Evolutionary conservation across 2,888 invertebrate genomes (phyloP), one percentile per base, ranked within the genome.

Genomic region (Drosophila buzzatii): DNA sequence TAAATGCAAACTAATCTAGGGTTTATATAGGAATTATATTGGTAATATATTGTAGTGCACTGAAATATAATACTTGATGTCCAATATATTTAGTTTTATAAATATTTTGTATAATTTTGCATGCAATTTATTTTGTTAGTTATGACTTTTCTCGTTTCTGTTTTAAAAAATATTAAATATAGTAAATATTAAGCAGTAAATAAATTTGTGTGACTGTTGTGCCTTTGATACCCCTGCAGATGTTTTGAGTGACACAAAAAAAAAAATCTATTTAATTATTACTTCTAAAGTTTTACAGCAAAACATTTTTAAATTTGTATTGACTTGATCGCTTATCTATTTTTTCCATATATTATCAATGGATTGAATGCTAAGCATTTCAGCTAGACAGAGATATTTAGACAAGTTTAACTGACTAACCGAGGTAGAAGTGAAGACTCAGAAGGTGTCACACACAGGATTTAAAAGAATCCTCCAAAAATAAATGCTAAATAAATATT

Each of bases 51-150:
- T 4, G 16, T 37, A 18, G 37, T 53, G 49, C 31, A 60, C 20
- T 23, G 37, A 37, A 23, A 16, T 23, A 6, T 14, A 35, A 14
- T 10, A 12, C 0, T 23, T 37, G 12, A 9, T 23, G n/a, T 60
- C 23, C 23, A 41, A 39, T 39, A 37, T 31, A 16, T 20, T 20
- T 37, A 14, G 9, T 9, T 7, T 35, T 16, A 18, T 39, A 12
- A 23, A 23, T 10, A 23, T 12, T 39, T 5, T 35, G 20, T 52
- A 47, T 0, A 16, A 27, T 39, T 44, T 23, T 20, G 16, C 73
- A 70, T 74, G 74, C 74, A 65, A 35, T 16, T 35, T 45, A 31
- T 35, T 23, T 14, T 8, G 12, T n/a, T 31, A 14, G 14, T 18
- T 18, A 20, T 0, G 10, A 9, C 0, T 23, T 20, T 16, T 35